Conservation (phyloP, 1,140 invertebrate genomes). For the Andricus grossulariae region DNA sequence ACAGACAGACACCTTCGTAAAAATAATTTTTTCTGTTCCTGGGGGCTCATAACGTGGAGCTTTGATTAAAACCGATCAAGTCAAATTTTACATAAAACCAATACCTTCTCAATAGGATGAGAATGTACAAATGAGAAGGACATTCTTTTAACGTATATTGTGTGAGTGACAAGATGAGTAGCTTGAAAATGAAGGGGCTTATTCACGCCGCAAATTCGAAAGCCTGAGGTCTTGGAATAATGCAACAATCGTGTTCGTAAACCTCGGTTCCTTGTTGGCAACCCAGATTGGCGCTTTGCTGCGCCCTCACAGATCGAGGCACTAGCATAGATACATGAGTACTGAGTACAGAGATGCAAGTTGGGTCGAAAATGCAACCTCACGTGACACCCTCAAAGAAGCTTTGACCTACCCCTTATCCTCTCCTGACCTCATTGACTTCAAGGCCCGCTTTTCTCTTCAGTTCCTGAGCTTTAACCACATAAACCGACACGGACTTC, state of each 20-base stretch:
- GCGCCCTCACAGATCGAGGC: neutral
- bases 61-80: too few species aligned
- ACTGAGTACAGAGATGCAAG: constrained; percentile 50
- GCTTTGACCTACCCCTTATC: constrained; percentile 54
- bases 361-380: constrained; percentile 49
- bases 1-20: too few species aligned
- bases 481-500: constrained; percentile 2
- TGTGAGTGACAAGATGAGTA: too few species aligned
- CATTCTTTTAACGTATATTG: too few species aligned
- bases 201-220: constrained; percentile 66
- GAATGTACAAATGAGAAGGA: too few species aligned
- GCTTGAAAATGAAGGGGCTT: neutral
- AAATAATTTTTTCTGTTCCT: too few species aligned
- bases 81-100: too few species aligned
- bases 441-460: constrained; percentile 7
- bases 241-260: constrained; percentile 69
- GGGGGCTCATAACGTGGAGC: too few species aligned
- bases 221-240: constrained; percentile 68
- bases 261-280: constrained; percentile 33
- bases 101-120: too few species aligned
- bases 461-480: constrained; percentile 25
- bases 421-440: constrained; percentile 42
- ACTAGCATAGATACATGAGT: constrained; percentile 36
- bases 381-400: constrained; percentile 58
- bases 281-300: constrained; percentile 29